These are phyloP conservation scores for Leptopilina myrica DNA, from an alignment of 2,888 invertebrate species.

Conservation along the genomic window DNA sequence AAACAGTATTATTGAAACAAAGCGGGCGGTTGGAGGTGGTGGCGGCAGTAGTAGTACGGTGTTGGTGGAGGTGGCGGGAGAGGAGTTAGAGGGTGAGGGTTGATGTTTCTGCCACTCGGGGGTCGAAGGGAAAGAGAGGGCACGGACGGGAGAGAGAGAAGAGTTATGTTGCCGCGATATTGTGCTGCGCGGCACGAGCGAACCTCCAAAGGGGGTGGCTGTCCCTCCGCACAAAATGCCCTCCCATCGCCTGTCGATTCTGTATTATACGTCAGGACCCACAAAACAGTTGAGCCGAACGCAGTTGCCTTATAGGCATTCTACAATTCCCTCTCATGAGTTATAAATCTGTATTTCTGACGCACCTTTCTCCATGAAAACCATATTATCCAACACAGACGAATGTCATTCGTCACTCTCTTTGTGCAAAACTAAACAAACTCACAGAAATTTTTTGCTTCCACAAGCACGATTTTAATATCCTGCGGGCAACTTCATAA, in stretches of 20 bases:
- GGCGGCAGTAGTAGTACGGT: slow-evolving; percentile 54
- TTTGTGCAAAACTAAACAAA: slow-evolving; percentile 35
- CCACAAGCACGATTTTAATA: slow-evolving; percentile 36
- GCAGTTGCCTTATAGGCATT: slow-evolving; percentile 34
- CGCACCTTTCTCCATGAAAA: neutral
- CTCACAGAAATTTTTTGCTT: slow-evolving; percentile 38
- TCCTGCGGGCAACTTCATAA: neutral
- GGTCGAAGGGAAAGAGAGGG: slow-evolving; percentile 68
- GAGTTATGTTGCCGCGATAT: slow-evolving; percentile 77
- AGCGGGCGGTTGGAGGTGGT: slow-evolving; percentile 70
- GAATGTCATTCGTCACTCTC: slow-evolving; percentile 22
- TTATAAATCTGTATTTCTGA: slow-evolving; percentile 9
- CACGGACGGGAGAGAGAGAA: slow-evolving; percentile 72
- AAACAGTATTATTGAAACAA: slow-evolving; percentile 77
- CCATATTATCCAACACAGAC: neutral
- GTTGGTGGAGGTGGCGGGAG: slow-evolving; percentile 55
- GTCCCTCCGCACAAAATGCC: slow-evolving; percentile 46
- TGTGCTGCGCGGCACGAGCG: slow-evolving; percentile 75
- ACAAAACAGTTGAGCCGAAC: slow-evolving; percentile 34
- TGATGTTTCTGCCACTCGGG: slow-evolving; percentile 73
- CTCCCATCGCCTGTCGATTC: slow-evolving; percentile 67
- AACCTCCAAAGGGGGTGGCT: slow-evolving; percentile 59
- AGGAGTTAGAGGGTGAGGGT: slow-evolving; percentile 66
- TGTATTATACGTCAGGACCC: slow-evolving; percentile 67
- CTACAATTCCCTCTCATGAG: slow-evolving; percentile 14